phyloP scores from a whole-genome alignment of 2,113 vertebrate species.

The Grus americana region DNA sequence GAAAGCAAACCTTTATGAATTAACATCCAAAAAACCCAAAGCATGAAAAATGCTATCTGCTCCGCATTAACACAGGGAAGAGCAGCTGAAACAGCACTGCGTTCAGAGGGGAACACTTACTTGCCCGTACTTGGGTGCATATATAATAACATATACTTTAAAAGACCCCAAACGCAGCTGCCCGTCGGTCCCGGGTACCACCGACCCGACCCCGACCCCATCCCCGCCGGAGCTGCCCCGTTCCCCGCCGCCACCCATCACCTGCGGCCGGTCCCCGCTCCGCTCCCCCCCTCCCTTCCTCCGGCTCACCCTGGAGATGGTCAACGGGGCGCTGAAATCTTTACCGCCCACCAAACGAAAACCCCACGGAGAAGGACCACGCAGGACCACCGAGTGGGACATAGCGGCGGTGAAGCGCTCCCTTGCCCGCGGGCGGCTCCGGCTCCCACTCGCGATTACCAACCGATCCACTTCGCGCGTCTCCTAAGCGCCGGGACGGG shows the following conservation, averaged over 20 bases:
- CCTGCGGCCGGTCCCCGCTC: background rate
- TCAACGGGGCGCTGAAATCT: constrained; percentile 92
- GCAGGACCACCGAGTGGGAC: constrained; percentile 87
- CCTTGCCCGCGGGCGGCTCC: background rate
- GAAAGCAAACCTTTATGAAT: background rate
- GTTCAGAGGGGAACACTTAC: accelerated
- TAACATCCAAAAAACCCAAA: background rate
- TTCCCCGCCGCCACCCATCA: background rate
- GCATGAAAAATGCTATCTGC: accelerated
- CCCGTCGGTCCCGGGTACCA: background rate
- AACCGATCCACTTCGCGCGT: background rate
- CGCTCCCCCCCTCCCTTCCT: background rate
- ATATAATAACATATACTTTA: accelerated
- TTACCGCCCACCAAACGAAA: constrained; percentile 94
- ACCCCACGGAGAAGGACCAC: constrained; percentile 93
- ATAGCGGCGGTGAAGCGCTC: constrained; percentile 56
- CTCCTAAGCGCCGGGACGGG: background rate
- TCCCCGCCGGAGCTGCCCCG: background rate
- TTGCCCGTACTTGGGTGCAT: accelerated
- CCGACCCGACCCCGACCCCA: background rate
- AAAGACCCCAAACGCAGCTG: background rate
- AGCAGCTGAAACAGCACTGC: background rate
- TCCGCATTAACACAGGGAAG: background rate
- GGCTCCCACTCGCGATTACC: background rate
- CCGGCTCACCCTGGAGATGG: constrained; percentile 91